Evolutionary conservation across 1,140 invertebrate species (phyloP), one percentile per base, ranked within the genome.

Genomic region (Hycleus phaleratus): DNA sequence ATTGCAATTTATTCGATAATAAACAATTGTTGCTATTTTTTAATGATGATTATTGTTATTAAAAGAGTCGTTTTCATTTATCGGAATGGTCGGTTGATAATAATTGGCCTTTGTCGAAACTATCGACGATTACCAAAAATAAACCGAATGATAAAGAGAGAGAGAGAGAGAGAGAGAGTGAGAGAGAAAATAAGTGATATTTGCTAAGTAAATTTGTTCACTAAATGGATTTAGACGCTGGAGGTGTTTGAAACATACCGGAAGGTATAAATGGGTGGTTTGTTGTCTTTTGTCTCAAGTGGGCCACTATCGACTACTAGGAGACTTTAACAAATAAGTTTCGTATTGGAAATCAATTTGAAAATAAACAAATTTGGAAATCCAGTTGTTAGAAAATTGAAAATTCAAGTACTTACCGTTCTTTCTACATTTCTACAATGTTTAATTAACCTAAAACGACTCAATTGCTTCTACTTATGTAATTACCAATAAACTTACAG

Each of bases 211-310:
- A 67, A 64, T 65, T 65, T 67, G 61, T 60, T 58, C 58, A 65
- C 61, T 66, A 67, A 67, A 67, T 67, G 66, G 66, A 63, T 62
- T 65, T 54, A 56, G 62, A 62, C 66, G 62, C 60, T 43, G 46
- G 58, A 65, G 63, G 66, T 65, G 63, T 67, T 59, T 49, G 7
- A 32, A 32, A 32, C 32, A 7, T 32, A 5, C 32, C 32, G 32
- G 32, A 32, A 32, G 32, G 32, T 32, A 4, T 32, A 5, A 7
- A 5, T 32, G 32, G 7, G 32, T 32, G 7, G 32, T 59, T 59
- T 60, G 46, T 52, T 43, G 49, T 3, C 38, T 24, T 51, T 39
- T 57, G 49, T 51, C 55, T 52, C 44, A 26, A 61, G 48, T 49
- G 49, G 55, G 24, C 26, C 38, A 10, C 32, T n/a, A 11, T 32